Evolutionary conservation across 1,140 invertebrate genomes (phyloP).

Genomic region (Diorhabda elongata): DNA sequence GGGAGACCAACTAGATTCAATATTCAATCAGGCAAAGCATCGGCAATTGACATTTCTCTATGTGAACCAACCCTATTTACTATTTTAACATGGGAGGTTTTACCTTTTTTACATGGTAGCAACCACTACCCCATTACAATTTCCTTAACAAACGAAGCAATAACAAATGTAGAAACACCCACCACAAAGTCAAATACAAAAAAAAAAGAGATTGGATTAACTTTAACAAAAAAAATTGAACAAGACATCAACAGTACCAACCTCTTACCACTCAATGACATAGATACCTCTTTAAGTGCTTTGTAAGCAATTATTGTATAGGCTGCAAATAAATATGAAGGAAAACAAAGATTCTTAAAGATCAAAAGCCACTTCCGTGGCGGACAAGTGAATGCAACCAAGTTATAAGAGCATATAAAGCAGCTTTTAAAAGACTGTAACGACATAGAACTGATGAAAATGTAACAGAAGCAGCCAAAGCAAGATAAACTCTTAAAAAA

Average conservation of each 20-base stretch:
- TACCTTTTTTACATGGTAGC: too few relatives aligned
- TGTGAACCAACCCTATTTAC: too few relatives aligned
- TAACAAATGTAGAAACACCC: too few relatives aligned
- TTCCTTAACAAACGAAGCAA: too few relatives aligned
- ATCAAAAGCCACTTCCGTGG: not conserved
- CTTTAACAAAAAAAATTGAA: not conserved
- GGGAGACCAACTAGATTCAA: too few relatives aligned
- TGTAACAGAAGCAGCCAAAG: not conserved
- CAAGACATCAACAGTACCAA: not conserved
- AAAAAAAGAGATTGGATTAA: not conserved
- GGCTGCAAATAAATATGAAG: too few relatives aligned
- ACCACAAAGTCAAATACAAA: not conserved
- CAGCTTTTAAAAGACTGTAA: not conserved
- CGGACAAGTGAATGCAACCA: not conserved
- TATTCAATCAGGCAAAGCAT: too few relatives aligned
- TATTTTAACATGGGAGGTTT: too few relatives aligned
- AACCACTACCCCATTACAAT: too few relatives aligned
- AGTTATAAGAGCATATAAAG: not conserved
- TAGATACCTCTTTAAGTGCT: not conserved
- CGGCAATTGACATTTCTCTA: too few relatives aligned
- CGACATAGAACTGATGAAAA: not conserved
- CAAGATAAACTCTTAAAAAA: not conserved
- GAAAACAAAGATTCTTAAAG: too few relatives aligned
- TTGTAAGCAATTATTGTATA: not conserved
- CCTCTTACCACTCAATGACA: not conserved